These are phyloP conservation scores for Nomada ruficornis DNA, from an alignment of 2,888 invertebrate genomes.

Conservation along the genomic window DNA sequence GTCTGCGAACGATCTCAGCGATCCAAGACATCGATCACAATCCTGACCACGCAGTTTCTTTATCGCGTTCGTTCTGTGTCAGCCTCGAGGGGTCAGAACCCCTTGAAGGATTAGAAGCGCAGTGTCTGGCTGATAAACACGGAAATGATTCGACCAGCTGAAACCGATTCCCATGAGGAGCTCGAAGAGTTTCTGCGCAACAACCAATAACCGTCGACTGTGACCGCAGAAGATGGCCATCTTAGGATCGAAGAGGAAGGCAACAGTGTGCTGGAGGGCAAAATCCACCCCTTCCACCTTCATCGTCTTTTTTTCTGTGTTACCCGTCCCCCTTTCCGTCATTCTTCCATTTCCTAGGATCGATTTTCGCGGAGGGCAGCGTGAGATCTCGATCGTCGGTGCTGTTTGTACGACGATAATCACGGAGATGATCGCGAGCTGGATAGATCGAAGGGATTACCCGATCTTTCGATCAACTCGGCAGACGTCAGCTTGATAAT, in stretches of 20 bases:
- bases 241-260: constrained; percentile 39
- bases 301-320: not conserved
- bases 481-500: constrained; percentile 21
- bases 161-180: constrained; percentile 71
- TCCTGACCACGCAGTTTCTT: not conserved
- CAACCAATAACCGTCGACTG: constrained; percentile 75
- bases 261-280: constrained; percentile 38
- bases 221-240: constrained; percentile 74
- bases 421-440: constrained; percentile 21
- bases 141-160: constrained; percentile 66
- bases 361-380: constrained; percentile 68
- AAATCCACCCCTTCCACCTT: constrained; percentile 40
- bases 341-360: constrained; percentile 61
- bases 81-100: not conserved
- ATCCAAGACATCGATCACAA: not conserved
- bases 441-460: not conserved
- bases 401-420: constrained; percentile 43
- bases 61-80: not conserved
- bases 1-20: constrained; percentile 7
- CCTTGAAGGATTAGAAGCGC: constrained; percentile 13
- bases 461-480: not conserved
- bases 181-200: constrained; percentile 63
- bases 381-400: constrained; percentile 71
- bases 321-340: constrained; percentile 36
- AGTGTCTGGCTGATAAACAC: constrained; percentile 63